Base-by-base conservation (phyloP, 2,797 vertebrate species). In the Sebastolobus alascanus region DNA sequence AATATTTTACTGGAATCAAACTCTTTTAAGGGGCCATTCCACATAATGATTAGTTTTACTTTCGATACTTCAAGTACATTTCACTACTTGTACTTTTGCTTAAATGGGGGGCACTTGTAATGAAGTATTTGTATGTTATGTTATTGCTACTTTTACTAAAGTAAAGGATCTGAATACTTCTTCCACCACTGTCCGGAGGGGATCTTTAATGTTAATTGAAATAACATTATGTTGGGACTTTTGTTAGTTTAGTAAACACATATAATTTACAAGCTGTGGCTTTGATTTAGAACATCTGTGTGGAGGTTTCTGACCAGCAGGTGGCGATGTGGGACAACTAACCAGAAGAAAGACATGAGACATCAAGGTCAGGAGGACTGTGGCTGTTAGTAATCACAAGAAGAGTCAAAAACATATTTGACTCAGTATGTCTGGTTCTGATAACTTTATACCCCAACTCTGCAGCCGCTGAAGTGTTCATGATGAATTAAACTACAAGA, bases 301-400 rank as follows among this genome's bases (percentile, higher is more conserved):
- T 50, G 25, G 13, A 10, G 6, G 2, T 38, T 52, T 20, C 0
- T 69, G 66, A 14, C 87, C 96, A 94, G 88, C 85, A 95, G 94
- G 89, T 94, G 92, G 88, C 20, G 90, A 5, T 93, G 90, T 89
- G 70, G 77, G 82, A 82, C 75, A 84, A 72, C 52, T 22, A 69
- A 89, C 52, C 2, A 20, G n/a, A 74, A 40, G 33, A 67, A 68
- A 52, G 16, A 4, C 58, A 22, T 10, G 25, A 27, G 18, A 40
- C 43, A 40, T 81, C 84, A 91, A 90, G 88, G 89, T 88, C 90
- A 92, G 55, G 74, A 92, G 55, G 74, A 54, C 74, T 56, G 4
- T 31, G 16, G 25, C 4, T 67, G 38, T 27, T 76, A 1, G 20
- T 31, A 61, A 67, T 67, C 59, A 66, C 56, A 76, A 56, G 25